Percentiles rank a stretch among this genome's conserved stretches.
Conservation (phyloP, 1,140 invertebrate species). For the Portunus trituberculatus region DNA sequence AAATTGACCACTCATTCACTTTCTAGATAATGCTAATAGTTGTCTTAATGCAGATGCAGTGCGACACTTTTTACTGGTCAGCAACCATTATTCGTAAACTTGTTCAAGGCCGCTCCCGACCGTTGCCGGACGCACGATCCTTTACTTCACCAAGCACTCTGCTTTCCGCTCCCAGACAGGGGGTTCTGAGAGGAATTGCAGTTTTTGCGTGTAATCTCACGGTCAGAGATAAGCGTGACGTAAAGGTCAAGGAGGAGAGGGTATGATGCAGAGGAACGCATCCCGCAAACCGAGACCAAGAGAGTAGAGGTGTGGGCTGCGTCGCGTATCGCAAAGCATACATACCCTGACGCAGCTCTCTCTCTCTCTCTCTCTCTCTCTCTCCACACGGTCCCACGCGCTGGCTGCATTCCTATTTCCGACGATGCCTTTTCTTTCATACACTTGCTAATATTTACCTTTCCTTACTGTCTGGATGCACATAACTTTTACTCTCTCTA, state of each 20-base stretch:
- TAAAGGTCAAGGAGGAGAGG: neutral
- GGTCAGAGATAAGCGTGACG: neutral
- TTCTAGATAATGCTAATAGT: too few relatives aligned
- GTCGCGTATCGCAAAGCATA: neutral
- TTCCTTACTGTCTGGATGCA: neutral
- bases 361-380: neutral
- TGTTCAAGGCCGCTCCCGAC: slow-evolving; percentile 20
- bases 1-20: too few relatives aligned
- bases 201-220: too few relatives aligned
- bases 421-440: neutral
- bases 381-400: neutral
- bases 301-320: neutral
- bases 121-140: slow-evolving; percentile 39
- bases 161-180: neutral
- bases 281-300: neutral
- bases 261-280: neutral
- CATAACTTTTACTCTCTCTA: neutral
- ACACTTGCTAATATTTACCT: too few relatives aligned
- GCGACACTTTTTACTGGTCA: slow-evolving; percentile 46
- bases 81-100: slow-evolving; percentile 46
- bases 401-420: neutral
- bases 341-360: neutral
- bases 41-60: neutral
- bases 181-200: neutral
- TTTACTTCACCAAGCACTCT: neutral